Evolutionary conservation across 2,797 vertebrate species (phyloP), one percentile per base, ranked within the genome.

Genomic region (Oryzias dopingdopingensis): DNA sequence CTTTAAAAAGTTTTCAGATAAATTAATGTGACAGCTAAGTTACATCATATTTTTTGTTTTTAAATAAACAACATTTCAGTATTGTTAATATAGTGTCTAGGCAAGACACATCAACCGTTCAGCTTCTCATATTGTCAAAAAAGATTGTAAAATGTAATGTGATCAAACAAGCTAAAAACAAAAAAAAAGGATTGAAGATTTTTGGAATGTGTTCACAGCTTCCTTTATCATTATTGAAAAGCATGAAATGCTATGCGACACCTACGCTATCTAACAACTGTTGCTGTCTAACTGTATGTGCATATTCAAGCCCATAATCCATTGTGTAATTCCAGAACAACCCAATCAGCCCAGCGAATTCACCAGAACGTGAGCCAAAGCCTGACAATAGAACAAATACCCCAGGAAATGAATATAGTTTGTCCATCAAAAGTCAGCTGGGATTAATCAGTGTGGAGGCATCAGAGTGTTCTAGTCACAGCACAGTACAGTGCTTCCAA

Each of bases 301-400:
- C 46, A 29, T 47, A 42, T 45, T 51, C 49, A n/a, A 42, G 60
- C 57, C 37, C 61, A 70, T 56, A 4, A 58, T 64, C 74, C 54
- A 66, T 70, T 77, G 67, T 65, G 42, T 52, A 16, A 67, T 69
- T 52, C 63, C 54, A 43, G 76, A 81, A 87, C 68, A 82, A 82
- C 77, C 65, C 61, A 18, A 51, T 53, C 1, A 62, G 73, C 65
- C 67, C 60, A 14, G 56, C 37, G 83, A 86, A 88, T 55, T 41
- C 65, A 67, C 84, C 67, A 87, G 80, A 88, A 82, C 65, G 49
- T n/a, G n/a, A 69, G 67, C 64, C 59, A 6, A 0, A 52, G 40
- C 56, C 72, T 69, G 74, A 74, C 74, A 74, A 63, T 52, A 44
- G 56, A 83, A 88, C 85, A 89, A 86, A 85, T 63, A 58, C 29